Evolutionary conservation across 2,888 invertebrate species (phyloP), one percentile per base, ranked within the genome.

Genomic region (Crematogaster levior): DNA sequence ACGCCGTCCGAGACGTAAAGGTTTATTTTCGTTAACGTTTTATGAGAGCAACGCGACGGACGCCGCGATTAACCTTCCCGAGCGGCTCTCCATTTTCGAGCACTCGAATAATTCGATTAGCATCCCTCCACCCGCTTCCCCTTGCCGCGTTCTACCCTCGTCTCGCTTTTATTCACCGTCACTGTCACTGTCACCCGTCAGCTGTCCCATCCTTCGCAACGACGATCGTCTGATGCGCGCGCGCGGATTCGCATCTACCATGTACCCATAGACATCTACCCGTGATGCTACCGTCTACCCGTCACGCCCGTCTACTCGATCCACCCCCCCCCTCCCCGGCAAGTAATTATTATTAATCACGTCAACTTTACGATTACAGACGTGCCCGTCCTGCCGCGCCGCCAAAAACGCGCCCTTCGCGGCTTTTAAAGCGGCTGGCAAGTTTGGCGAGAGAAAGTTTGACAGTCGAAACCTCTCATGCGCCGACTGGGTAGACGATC

Each of bases 131-230:
- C 40, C 56, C 56, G 2, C 53, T 34, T 9, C 37, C 40, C 43
- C 43, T 21, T 10, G 53, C 63, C 43, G 56, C 72, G 72, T 3
- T 77, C 72, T 77, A 77, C 77, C 77, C 72, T 77, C 77, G 72
- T 68, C 77, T 56, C 72, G 77, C 77, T 43, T 77, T 77, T 77
- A 77, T 77, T 77, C 72, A 56, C 40, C 77, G 77, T 77, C 77
- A 56, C 72, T 75, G 75, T 75, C 75, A 65, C 75, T 77, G 77
- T 77, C 77, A 77, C 43, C 77, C 77, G 77, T 77, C 75, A 72
- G 43, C 72, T 43, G 72, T 70, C 70, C 43, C 75, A 37, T 74
- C n/a, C 24, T 63, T 24, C 40, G 56, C 77, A 56, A 56, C 70
- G 72, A 56, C 70, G 72, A 77, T 56, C 77, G 77, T 77, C 77